Evolutionary conservation across 2,113 vertebrate species (phyloP), one percentile per base, ranked within the genome.

Genomic region (Eurypyga helias): DNA sequence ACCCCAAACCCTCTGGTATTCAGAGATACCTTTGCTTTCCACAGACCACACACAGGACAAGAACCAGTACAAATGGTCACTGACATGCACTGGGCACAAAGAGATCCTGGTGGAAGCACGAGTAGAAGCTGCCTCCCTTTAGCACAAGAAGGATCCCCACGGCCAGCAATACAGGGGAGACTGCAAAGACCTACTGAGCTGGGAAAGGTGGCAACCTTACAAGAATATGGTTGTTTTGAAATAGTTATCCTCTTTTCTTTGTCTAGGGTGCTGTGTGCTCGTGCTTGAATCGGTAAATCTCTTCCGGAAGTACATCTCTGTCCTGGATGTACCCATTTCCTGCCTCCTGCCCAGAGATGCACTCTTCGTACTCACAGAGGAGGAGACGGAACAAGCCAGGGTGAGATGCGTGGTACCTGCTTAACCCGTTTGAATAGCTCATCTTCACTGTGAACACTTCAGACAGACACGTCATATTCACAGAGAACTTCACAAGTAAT

Each of bases 261-360:
- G 11, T 38, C 34, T 84, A 99, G 99, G 98, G 52, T 99, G 99
- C 81, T 86, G 11, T 4, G 97, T 99, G 73, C 97, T 99, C 4
- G 97, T 98, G 10, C 97, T 99, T 31, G 97, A 98, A 77, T 99
- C 99, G 1, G 98, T 99, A 18, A 98, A 96, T 82, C 62, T 99
- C 83, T 79, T 99, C 83, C 98, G 99, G 88, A 99, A 99, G 85
- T 99, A 99, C 89, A 48, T 99, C 65, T 99, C 98, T 29, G 23
- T 99, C 67, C 97, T 99, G 90, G 99, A 99, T 57, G 95, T 99
- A 46, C 99, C 98, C 24, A 25, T 99, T 81, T 99, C 98, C 97
- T 98, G 98, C 98, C 95, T 99, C 43, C 96, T 94, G 20, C 80
- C 98, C 11, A 92, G 91, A 1, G 95, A 98, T 21, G 96, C 98